Evolutionary conservation across 2,888 invertebrate species (phyloP).

Genomic region (Pristionchus mayeri): DNA sequence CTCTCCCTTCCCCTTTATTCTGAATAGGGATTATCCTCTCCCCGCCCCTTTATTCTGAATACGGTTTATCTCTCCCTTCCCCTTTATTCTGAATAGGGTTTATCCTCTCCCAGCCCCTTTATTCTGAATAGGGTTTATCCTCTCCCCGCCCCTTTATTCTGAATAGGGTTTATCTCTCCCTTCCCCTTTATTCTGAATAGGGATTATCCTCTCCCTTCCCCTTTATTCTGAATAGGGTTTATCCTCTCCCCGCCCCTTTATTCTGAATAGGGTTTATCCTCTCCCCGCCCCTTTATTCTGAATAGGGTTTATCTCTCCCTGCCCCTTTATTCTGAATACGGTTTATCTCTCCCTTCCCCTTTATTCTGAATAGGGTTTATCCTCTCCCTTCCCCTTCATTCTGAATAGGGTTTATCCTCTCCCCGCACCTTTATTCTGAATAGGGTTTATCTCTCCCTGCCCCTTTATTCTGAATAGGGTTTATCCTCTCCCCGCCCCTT

Average conservation of each 20-base stretch:
- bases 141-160: conserved; percentile 26
- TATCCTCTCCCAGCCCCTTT: not conserved
- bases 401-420: not conserved
- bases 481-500: not conserved
- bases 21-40: not conserved
- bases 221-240: conserved; percentile 25
- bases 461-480: conserved; percentile 29
- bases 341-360: not conserved
- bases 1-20: conserved; percentile 19
- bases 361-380: conserved; percentile 9
- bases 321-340: conserved; percentile 32
- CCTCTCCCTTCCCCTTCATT: conserved; percentile 10
- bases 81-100: conserved; percentile 33
- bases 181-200: conserved; percentile 37
- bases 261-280: conserved; percentile 1
- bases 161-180: not conserved
- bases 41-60: conserved; percentile 44
- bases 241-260: not conserved
- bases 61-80: not conserved
- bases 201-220: not conserved
- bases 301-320: not conserved
- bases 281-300: conserved; percentile 33
- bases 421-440: conserved; percentile 44
- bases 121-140: conserved; percentile 6
- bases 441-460: not conserved